A percentile compares a stretch with the other conserved stretches of the same genome.
Conservation (phyloP, 2,113 vertebrate species). For the Centropus bengalensis region DNA sequence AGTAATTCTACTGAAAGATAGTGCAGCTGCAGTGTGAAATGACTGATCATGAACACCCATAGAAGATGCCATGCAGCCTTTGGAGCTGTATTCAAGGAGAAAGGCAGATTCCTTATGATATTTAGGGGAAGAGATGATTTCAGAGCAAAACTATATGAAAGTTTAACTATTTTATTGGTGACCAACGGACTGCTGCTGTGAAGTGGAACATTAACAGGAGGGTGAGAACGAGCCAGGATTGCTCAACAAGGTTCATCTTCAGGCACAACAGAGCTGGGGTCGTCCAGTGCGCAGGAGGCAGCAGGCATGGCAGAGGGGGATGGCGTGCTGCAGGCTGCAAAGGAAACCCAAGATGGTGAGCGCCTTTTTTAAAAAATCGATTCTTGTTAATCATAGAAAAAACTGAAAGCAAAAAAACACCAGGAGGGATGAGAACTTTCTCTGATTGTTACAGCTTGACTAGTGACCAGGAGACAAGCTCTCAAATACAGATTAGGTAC, state of each 20-base stretch:
- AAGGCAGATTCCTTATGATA: background rate
- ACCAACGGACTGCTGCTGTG: background rate
- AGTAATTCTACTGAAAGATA: background rate
- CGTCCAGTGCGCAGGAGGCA: background rate
- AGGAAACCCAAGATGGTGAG: constrained; percentile 48
- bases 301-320: constrained; percentile 30
- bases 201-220: constrained; percentile 58
- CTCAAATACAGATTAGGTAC: background rate
- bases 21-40: background rate
- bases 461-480: background rate
- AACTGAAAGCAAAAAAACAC: background rate
- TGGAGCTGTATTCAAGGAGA: background rate
- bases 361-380: background rate
- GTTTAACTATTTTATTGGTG: constrained; percentile 26
- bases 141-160: constrained; percentile 18
- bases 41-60: background rate
- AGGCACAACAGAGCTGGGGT: background rate
- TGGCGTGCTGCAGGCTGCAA: background rate
- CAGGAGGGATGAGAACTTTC: background rate
- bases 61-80: background rate
- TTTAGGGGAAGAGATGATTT: background rate
- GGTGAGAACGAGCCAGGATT: background rate
- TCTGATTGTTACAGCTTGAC: background rate
- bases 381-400: background rate
- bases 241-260: background rate